Conservation (phyloP, 2,888 invertebrate species). For the Limnephilus marmoratus region DNA sequence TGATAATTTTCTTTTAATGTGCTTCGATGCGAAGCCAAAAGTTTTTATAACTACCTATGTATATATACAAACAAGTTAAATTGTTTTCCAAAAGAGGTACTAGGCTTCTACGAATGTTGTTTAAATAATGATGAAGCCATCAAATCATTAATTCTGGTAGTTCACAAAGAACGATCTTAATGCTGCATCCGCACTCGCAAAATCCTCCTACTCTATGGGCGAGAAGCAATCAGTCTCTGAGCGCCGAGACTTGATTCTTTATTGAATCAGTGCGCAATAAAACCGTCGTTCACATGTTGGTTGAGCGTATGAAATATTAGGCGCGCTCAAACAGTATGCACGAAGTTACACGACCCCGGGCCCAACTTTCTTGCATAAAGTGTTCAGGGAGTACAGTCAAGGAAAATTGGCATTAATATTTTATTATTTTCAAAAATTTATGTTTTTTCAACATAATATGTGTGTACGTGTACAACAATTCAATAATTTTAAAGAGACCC, state of each 20-base stretch:
- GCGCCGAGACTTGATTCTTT: constrained; percentile 55
- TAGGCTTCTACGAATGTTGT: too few relatives aligned
- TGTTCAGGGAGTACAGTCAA: not conserved
- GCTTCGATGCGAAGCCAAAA: too few relatives aligned
- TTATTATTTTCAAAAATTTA: not conserved
- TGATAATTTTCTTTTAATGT: too few relatives aligned
- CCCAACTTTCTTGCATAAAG: constrained; percentile 21
- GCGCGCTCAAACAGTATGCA: constrained; percentile 61
- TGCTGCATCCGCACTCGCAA: not conserved
- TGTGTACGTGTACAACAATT: too few relatives aligned
- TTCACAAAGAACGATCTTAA: not conserved
- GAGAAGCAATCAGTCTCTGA: constrained; percentile 57
- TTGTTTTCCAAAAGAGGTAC: too few relatives aligned
- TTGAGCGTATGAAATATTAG: constrained; percentile 59
- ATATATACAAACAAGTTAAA: too few relatives aligned
- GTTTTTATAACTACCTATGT: too few relatives aligned
- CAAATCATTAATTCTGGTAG: not conserved
- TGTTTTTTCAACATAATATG: too few relatives aligned
- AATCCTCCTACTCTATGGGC: not conserved
- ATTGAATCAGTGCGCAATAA: constrained; percentile 64
- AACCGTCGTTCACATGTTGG: constrained; percentile 64
- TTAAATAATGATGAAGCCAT: not conserved
- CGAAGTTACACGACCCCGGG: constrained; percentile 56
- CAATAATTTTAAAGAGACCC: too few relatives aligned
- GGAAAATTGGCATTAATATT: not conserved